A percentile compares a stretch with the other conserved stretches of the same genome.
Conservation (phyloP, 2,113 vertebrate genomes). For the Mixornis gularis region DNA sequence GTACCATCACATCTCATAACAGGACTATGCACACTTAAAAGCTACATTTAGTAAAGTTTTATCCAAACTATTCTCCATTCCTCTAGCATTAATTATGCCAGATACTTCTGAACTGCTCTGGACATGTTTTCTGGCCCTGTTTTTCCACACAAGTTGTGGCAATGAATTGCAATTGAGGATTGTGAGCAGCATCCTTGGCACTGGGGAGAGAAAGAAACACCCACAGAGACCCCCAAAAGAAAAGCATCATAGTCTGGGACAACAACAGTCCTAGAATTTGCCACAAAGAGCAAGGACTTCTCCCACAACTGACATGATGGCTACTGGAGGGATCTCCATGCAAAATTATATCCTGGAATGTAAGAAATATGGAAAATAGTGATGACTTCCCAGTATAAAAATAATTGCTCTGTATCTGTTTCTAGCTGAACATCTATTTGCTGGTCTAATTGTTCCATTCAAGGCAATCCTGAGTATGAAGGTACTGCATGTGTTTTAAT, state of each 20-base stretch:
- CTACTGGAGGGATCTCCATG: not conserved
- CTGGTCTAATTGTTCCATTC: not conserved
- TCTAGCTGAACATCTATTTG: not conserved
- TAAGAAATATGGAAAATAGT: not conserved
- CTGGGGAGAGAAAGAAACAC: not conserved
- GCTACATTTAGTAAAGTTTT: not conserved
- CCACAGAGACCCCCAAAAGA: not conserved
- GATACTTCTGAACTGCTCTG: not conserved
- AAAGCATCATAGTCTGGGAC: not conserved
- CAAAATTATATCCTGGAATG: not conserved
- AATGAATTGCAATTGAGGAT: not conserved
- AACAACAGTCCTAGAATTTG: not conserved
- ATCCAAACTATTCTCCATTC: not conserved
- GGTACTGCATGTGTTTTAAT: not conserved
- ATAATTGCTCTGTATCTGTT: not conserved
- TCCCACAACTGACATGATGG: fast-evolving
- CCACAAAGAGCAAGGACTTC: not conserved
- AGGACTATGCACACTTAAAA: not conserved
- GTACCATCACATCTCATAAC: not conserved
- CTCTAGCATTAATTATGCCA: not conserved
- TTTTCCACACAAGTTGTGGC: not conserved
- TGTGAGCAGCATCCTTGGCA: not conserved
- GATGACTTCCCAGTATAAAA: not conserved
- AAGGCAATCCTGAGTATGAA: not conserved
- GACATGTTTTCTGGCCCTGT: not conserved